Evolutionary conservation across 2,113 vertebrate species (phyloP), one percentile per base, ranked within the genome.

Genomic region (Anarhynchus alexandrinus): DNA sequence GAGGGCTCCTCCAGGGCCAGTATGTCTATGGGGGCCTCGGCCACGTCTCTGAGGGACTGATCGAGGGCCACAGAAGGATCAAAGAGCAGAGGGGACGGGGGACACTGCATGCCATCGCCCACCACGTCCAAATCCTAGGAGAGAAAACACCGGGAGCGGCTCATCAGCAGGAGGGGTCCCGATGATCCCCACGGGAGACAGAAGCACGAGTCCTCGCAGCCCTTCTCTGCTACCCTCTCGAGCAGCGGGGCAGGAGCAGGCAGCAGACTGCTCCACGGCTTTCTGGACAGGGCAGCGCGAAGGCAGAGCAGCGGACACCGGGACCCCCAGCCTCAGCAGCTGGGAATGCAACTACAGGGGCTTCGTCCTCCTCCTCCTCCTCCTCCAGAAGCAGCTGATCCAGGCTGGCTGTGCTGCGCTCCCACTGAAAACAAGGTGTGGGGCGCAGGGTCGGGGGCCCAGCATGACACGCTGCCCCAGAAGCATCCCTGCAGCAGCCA

Each of bases 101-200:
- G 99, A 26, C 99, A 99, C 95, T 99, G 99, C 98, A 99, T 97
- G 0, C 99, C 98, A 6, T 99, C 99, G 0, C 99, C 99, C 92
- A 99, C 99, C 95, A 99, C 99, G 52, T 99, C 99, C 97, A 99
- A 97, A 96, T 99, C 99, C 99, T 99, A 90, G 32, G 51, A 69
- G 91, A 62, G 88, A 49, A 40, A 79, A 86, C 21, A 43, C 42
- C 42, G 42, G 42, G 42, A 43, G 6, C 0, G 1, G 32, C 69
- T 88, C 27, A 10, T 65, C n/a, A 96, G 82, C 26, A 70, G 71
- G 15, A 23, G 21, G 20, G 43, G 29, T 1, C 20, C 38, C 2
- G 3, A 22, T 71, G 18, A 40, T 30, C n/a, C 12, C 27, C 1
- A 0, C 1, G 7, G 21, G 38, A 27, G 59, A 9, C 10, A 27